phyloP scores from a whole-genome alignment of 2,113 vertebrate genomes.

The Asarcornis scutulata region DNA sequence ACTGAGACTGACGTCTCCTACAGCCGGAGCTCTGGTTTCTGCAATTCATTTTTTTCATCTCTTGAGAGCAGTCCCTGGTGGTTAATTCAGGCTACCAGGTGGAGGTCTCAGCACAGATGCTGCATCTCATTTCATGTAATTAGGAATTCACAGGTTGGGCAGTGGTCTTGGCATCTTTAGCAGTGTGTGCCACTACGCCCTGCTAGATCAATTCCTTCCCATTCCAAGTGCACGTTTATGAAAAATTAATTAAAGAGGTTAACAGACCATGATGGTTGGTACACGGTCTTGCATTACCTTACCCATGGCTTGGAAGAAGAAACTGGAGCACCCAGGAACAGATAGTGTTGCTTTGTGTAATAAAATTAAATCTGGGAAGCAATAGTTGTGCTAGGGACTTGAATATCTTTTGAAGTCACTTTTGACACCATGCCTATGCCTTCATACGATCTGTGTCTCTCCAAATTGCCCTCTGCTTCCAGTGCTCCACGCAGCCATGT shows the following conservation, averaged over 20 bases:
- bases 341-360: neutral
- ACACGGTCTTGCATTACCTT: neutral
- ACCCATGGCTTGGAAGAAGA: neutral
- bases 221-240: neutral
- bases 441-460: neutral
- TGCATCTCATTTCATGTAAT: no score
- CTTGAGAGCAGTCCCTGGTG: neutral
- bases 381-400: neutral
- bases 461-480: accelerated
- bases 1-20: neutral
- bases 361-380: neutral
- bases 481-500: neutral
- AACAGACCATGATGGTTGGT: neutral
- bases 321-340: neutral
- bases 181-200: neutral
- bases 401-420: neutral
- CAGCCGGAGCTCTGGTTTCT: neutral
- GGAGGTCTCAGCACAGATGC: no score
- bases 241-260: neutral
- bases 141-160: neutral
- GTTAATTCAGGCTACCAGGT: neutral
- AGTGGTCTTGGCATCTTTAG: neutral
- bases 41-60: neutral
- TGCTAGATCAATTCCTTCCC: neutral
- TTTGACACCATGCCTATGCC: neutral